Evolutionary conservation across 1,140 invertebrate genomes (phyloP).

Genomic region (Holotrichia oblita): DNA sequence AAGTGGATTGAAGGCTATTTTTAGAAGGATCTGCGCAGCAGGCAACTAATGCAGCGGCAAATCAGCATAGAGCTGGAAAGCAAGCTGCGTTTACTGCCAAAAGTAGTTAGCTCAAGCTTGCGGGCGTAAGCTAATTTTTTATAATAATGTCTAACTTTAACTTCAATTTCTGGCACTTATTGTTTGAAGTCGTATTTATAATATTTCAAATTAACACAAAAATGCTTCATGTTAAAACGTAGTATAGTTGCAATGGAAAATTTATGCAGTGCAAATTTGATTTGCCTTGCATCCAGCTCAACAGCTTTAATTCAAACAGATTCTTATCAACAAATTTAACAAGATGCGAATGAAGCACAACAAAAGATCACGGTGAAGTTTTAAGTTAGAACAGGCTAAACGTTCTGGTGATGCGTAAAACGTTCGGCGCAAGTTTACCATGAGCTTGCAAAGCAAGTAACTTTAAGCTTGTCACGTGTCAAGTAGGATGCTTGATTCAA

Average conservation of each 20-base stretch:
- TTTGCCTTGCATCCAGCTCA: slow-evolving; percentile 28
- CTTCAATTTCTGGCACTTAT: not conserved
- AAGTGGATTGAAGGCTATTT: slow-evolving; percentile 36
- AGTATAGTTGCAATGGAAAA: not conserved
- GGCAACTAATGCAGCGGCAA: slow-evolving; percentile 33
- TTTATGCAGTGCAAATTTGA: not conserved
- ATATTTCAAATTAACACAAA: not conserved
- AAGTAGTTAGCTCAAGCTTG: slow-evolving; percentile 38
- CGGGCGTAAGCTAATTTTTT: slow-evolving; percentile 10
- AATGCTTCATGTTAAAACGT: not conserved
- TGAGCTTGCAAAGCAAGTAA: no score
- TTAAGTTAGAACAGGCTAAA: slow-evolving; percentile 19
- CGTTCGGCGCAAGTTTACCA: no score
- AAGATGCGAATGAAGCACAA: slow-evolving; percentile 37
- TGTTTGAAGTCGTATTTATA: no score
- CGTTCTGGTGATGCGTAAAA: slow-evolving; percentile 7
- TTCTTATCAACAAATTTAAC: slow-evolving; percentile 36
- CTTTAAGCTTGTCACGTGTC: no score
- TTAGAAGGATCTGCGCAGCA: slow-evolving; percentile 37
- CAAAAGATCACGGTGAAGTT: slow-evolving; percentile 26
- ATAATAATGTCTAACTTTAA: not conserved
- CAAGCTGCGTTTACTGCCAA: slow-evolving; percentile 39
- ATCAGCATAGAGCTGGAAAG: slow-evolving; percentile 25
- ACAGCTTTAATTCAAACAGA: slow-evolving; percentile 37
- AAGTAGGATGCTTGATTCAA: no score